Evolutionary conservation across 2,797 vertebrate genomes (phyloP).

Genomic region (Amphiprion clarkii): DNA sequence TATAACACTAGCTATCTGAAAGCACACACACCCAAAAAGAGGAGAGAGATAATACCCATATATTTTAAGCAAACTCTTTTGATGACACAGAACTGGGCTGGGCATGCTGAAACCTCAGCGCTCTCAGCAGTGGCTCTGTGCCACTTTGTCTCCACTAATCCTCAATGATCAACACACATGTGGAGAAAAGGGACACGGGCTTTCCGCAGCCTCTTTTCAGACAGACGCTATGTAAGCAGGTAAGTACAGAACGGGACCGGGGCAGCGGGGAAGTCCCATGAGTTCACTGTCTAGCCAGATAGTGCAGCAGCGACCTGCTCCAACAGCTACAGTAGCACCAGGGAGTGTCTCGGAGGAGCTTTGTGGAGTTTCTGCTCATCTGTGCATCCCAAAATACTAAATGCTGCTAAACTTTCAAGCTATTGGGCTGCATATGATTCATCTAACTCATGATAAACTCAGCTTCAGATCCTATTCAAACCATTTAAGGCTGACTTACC

Average conservation of each 20-base stretch:
- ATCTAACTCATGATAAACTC: slow-evolving; percentile 17
- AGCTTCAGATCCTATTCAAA: slow-evolving; percentile 16
- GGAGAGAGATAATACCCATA: slow-evolving; percentile 60
- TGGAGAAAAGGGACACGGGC: slow-evolving; percentile 56
- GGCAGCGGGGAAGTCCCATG: slow-evolving; percentile 80
- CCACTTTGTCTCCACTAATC: slow-evolving; percentile 76
- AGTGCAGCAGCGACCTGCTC: slow-evolving; percentile 59
- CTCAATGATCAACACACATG: slow-evolving; percentile 57
- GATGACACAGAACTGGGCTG: slow-evolving; percentile 67
- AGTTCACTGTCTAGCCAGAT: slow-evolving; percentile 80
- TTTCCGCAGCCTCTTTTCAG: slow-evolving; percentile 54
- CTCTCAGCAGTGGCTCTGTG: slow-evolving; percentile 64
- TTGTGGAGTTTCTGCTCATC: slow-evolving; percentile 27
- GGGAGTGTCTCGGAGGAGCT: slow-evolving; percentile 58
- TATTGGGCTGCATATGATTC: background rate
- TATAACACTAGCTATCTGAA: slow-evolving; percentile 36
- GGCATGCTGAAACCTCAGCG: slow-evolving; percentile 65
- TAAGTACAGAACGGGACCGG: slow-evolving; percentile 69
- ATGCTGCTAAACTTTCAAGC: slow-evolving; percentile 16
- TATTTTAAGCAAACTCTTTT: slow-evolving; percentile 66
- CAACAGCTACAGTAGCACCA: slow-evolving; percentile 22
- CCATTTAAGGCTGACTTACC: background rate
- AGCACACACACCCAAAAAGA: slow-evolving; percentile 30
- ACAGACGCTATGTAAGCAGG: slow-evolving; percentile 58
- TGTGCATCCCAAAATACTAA: slow-evolving; percentile 40